Evolutionary conservation across 2,888 invertebrate species (phyloP).

Genomic region (Troides oblongomaculatus): DNA sequence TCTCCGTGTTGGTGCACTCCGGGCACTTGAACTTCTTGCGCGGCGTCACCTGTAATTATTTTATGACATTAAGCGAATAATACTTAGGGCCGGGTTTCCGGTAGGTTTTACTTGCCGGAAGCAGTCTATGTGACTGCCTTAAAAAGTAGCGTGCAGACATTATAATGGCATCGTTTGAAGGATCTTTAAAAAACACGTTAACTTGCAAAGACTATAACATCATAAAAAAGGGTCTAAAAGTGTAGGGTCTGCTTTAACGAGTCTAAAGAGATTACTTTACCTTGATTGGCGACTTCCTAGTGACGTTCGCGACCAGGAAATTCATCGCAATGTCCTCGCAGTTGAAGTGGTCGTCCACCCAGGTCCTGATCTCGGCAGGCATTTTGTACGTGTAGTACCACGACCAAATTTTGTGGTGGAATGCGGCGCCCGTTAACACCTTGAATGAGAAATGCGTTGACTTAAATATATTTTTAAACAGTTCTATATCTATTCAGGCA

Average conservation of each 20-base stretch:
- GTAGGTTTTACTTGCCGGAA: too few relatives aligned
- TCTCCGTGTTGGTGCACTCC: conserved; percentile 95
- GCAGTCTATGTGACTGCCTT: too few relatives aligned
- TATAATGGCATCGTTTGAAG: background rate
- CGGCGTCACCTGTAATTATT: conserved; percentile 87
- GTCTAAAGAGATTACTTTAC: conserved; percentile 56
- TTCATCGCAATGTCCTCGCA: conserved; percentile 99
- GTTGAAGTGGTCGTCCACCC: conserved; percentile 98
- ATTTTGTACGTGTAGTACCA: conserved; percentile 94
- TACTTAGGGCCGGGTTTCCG: too few relatives aligned
- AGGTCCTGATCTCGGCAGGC: conserved; percentile 90
- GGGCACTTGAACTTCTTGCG: conserved; percentile 98
- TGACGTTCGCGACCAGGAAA: conserved; percentile 95
- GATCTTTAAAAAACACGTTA: background rate
- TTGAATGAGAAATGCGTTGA: conserved; percentile 35
- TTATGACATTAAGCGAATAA: too few relatives aligned
- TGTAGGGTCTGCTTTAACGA: background rate
- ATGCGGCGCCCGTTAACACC: conserved; percentile 95
- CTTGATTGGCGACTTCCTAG: conserved; percentile 96
- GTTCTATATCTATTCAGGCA: too few relatives aligned
- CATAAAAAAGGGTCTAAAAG: too few relatives aligned
- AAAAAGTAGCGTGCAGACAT: background rate
- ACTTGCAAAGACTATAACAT: background rate
- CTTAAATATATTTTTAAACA: too few relatives aligned
- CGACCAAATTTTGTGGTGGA: conserved; percentile 97